A percentile compares a stretch with the other conserved stretches of the same genome.
Conservation (phyloP, 2,888 invertebrate genomes). For the Miltochrista miniata region DNA sequence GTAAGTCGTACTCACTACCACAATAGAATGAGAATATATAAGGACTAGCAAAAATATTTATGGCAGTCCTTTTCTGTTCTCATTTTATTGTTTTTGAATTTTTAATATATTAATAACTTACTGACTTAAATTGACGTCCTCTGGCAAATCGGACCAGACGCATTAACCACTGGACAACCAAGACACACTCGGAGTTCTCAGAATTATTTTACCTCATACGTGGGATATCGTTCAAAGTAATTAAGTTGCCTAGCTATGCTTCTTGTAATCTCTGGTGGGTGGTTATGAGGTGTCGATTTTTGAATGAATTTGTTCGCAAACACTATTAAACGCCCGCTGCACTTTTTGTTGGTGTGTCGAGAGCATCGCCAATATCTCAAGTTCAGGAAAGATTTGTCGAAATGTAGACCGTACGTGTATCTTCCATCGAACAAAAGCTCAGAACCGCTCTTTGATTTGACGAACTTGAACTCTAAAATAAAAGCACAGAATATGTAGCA, state of each 20-base stretch:
- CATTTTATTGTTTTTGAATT: too few relatives aligned
- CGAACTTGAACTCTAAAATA: constrained; percentile 8
- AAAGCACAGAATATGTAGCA: too few relatives aligned
- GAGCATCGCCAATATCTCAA: constrained; percentile 8
- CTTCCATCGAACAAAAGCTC: constrained; percentile 3
- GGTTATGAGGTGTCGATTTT: not conserved
- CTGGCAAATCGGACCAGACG: too few relatives aligned
- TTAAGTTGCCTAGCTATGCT: not conserved
- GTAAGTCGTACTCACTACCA: too few relatives aligned
- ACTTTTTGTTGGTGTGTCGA: not conserved
- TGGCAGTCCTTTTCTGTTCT: too few relatives aligned
- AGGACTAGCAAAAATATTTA: too few relatives aligned
- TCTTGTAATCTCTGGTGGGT: not conserved
- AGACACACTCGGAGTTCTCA: too few relatives aligned
- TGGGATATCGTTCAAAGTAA: not conserved
- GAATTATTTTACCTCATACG: too few relatives aligned
- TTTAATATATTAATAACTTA: too few relatives aligned
- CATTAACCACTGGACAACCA: too few relatives aligned
- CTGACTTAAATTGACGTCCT: too few relatives aligned
- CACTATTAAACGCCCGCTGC: not conserved
- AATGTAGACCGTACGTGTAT: constrained; percentile 14
- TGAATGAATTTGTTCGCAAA: not conserved
- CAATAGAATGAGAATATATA: too few relatives aligned
- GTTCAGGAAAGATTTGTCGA: not conserved
- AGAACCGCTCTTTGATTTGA: not conserved